A percentile compares a stretch with the other conserved stretches of the same genome.
phyloP scores from a whole-genome alignment of 2,888 invertebrate species.

The Tachystola acroxantha region DNA sequence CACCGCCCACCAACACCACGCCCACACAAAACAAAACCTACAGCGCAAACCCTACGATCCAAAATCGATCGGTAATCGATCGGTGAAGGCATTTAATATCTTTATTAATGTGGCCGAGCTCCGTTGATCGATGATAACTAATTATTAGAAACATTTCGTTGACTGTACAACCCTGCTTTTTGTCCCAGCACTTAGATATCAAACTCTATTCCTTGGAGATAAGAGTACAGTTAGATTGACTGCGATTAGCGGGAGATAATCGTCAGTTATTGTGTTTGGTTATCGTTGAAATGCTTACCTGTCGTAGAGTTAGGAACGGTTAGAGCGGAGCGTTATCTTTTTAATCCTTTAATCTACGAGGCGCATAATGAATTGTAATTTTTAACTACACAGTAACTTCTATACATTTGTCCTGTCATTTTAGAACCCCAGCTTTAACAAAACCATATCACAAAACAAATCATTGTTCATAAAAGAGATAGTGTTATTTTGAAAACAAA shows the following conservation, averaged over 20 bases:
- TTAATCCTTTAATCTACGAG: not conserved
- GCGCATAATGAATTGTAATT: too few species aligned
- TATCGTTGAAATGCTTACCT: conserved; percentile 52
- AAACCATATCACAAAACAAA: too few species aligned
- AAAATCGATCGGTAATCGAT: conserved; percentile 13
- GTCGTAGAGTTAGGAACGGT: conserved; percentile 35
- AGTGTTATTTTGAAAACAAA: too few species aligned
- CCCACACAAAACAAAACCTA: not conserved
- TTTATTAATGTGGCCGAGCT: conserved; percentile 68
- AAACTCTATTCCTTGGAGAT: conserved; percentile 18
- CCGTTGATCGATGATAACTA: conserved; percentile 72
- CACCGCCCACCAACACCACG: conserved; percentile 36
- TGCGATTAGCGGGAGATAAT: conserved; percentile 55
- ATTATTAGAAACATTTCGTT: conserved; percentile 72
- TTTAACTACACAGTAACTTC: too few species aligned
- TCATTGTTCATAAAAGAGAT: too few species aligned
- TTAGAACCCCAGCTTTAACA: too few species aligned
- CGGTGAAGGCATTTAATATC: conserved; percentile 64
- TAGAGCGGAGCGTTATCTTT: conserved; percentile 20
- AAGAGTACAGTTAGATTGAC: conserved; percentile 19
- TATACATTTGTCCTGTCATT: too few species aligned
- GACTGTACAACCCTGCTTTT: conserved; percentile 45
- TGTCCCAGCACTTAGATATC: conserved; percentile 9
- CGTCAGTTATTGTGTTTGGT: conserved; percentile 70
- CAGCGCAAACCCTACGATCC: not conserved